Conservation (phyloP, 2,113 vertebrate genomes). For the Cricetomys ansorgei region DNA sequence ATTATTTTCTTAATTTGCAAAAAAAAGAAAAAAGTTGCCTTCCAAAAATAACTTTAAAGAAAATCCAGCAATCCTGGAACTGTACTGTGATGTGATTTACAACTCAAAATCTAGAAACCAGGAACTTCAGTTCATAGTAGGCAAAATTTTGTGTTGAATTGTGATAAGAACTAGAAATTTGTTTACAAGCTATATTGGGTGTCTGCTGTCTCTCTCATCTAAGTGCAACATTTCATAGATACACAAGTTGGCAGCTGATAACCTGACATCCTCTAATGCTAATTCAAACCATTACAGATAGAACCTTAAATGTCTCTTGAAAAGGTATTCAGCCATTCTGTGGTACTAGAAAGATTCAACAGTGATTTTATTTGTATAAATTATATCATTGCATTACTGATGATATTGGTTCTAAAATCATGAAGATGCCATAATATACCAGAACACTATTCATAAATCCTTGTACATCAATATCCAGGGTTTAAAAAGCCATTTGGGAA, state of each 20-base stretch:
- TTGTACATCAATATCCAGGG: background rate
- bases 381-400: background rate
- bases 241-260: background rate
- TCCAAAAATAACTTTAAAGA: background rate
- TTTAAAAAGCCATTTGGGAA: background rate
- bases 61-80: background rate
- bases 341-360: background rate
- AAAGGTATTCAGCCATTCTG: background rate
- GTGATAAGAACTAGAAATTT: conserved; percentile 26
- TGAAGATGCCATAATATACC: fast-evolving
- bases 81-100: background rate
- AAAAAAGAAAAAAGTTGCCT: background rate
- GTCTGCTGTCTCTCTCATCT: background rate
- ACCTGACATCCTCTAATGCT: background rate
- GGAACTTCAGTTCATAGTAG: background rate
- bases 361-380: conserved; percentile 5
- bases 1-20: background rate
- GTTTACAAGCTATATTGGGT: background rate
- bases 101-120: conserved; percentile 10
- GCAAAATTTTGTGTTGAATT: background rate
- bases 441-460: background rate
- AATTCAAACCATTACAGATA: background rate
- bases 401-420: background rate
- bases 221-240: conserved; percentile 3
- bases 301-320: background rate